Evolutionary conservation across 2,888 invertebrate genomes (phyloP).

Genomic region (Pristionchus maxplancki): DNA sequence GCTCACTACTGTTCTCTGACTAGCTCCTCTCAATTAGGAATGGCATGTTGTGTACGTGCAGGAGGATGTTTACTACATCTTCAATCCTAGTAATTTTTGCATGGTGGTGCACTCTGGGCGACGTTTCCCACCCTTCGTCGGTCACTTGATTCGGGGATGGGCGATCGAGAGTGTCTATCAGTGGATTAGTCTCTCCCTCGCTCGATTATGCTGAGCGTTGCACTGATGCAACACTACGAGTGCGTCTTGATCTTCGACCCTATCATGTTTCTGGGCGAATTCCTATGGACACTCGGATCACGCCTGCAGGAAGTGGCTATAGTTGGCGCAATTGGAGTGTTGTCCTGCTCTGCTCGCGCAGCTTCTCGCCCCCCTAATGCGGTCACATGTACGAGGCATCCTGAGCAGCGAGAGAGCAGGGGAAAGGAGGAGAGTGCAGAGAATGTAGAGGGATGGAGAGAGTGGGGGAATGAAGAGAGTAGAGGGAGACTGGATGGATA

Average conservation of each 20-base stretch:
- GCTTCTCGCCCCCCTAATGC: conserved; percentile 43
- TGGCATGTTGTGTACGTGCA: conserved; percentile 1
- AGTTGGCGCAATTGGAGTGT: conserved; percentile 39
- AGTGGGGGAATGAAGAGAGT: neutral
- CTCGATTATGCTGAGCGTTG: conserved; percentile 20
- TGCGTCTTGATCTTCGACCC: neutral
- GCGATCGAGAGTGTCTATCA: neutral
- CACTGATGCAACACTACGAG: conserved; percentile 12
- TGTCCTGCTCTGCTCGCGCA: conserved; percentile 3
- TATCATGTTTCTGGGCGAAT: neutral
- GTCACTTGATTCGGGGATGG: neutral
- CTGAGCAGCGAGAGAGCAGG: neutral
- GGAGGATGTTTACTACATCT: neutral
- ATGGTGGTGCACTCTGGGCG: neutral
- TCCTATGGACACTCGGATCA: conserved; percentile 3
- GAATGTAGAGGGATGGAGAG: neutral
- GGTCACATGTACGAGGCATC: conserved; percentile 45
- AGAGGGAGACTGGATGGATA: conserved; percentile 9
- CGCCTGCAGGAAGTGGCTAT: neutral
- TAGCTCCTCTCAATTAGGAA: neutral
- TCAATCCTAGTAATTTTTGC: neutral
- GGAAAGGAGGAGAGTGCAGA: conserved; percentile 27
- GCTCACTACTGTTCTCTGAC: neutral
- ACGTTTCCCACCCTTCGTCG: neutral
- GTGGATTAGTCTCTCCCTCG: neutral